Percentiles rank a stretch among this genome's conserved stretches.
Evolutionary conservation across 2,888 invertebrate genomes (phyloP).

Genomic region (Trissolcus brochymenae): DNA sequence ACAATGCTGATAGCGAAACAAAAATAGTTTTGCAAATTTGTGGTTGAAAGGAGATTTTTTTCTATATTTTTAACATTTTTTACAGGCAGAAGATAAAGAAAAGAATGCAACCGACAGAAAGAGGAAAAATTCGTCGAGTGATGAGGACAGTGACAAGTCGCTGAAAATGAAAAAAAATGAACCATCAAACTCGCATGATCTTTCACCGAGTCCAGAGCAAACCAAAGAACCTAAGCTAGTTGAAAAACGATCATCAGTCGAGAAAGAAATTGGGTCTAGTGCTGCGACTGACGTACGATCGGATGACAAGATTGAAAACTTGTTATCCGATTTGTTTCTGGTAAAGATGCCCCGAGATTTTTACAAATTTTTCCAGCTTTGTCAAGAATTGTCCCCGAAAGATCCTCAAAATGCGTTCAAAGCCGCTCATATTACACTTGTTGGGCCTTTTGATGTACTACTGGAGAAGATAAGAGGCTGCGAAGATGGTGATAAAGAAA

Average conservation of each 20-base stretch:
- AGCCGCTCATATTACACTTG: slow-evolving; percentile 83
- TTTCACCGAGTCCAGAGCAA: slow-evolving; percentile 51
- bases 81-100: slow-evolving; percentile 34
- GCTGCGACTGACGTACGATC: neutral
- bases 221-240: neutral
- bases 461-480: slow-evolving; percentile 79
- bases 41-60: neutral
- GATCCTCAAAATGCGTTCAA: slow-evolving; percentile 82
- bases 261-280: neutral
- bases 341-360: slow-evolving; percentile 94
- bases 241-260: slow-evolving; percentile 8
- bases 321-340: slow-evolving; percentile 85
- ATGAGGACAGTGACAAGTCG: slow-evolving; percentile 20
- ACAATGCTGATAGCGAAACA: neutral
- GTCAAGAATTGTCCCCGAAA: slow-evolving; percentile 78
- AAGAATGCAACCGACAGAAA: slow-evolving; percentile 24
- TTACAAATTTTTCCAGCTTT: slow-evolving; percentile 88
- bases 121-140: slow-evolving; percentile 44
- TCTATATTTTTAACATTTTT: neutral
- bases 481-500: slow-evolving; percentile 78
- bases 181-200: slow-evolving; percentile 34
- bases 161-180: slow-evolving; percentile 21
- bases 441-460: slow-evolving; percentile 93
- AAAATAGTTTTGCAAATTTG: neutral
- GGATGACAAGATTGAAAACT: slow-evolving; percentile 76